Evolutionary conservation across 2,888 invertebrate genomes (phyloP), one percentile per base, ranked within the genome.

Genomic region (Parnassius mnemosyne): DNA sequence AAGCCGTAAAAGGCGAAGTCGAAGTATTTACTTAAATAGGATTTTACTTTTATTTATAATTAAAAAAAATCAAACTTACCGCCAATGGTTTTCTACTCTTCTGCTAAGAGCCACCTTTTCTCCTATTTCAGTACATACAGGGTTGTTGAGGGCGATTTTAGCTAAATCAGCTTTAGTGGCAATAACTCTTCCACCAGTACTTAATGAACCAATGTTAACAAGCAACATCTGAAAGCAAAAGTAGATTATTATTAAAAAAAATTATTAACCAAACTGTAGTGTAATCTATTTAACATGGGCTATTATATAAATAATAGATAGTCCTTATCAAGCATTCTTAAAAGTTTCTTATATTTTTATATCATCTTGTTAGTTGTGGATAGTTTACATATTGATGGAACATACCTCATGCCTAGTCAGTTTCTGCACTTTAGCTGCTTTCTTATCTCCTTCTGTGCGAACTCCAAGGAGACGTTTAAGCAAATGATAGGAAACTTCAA

Each of bases 101-200:
- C 99, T 94, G 83, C 98, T 99, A 54, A 99, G 94, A n/a, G 99
- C 99, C 76, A 99, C 99, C 85, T 99, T 99, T 87, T 99, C 99
- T 59, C 98, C 98, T 65, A 97, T 95, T 90, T 99, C 99, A 10
- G 99, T 99, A 87, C 99, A 99, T 9, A 99, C 99, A 1, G 99
- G 99, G 87, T 97, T 98, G 34, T 98, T 99, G 63, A 99, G 93
- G 57, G 97, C 95, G 71, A 99, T 98, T 92, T 99, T 99, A 34
- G 99, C 98, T 89, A 99, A 95, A 94, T 99, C 99, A 70, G 96
- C 97, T 81, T 95, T 97, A 0, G 98, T 98, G 2, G 98, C 99
- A 57, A 97, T 92, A 12, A 99, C 99, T 68, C 98, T 93, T 3
- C 99, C 99, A 50, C 99, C 99, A 46, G 99, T 99, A 75, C 99